Evolutionary conservation across 2,797 vertebrate species (phyloP).

Genomic region (Dipus sagitta): DNA sequence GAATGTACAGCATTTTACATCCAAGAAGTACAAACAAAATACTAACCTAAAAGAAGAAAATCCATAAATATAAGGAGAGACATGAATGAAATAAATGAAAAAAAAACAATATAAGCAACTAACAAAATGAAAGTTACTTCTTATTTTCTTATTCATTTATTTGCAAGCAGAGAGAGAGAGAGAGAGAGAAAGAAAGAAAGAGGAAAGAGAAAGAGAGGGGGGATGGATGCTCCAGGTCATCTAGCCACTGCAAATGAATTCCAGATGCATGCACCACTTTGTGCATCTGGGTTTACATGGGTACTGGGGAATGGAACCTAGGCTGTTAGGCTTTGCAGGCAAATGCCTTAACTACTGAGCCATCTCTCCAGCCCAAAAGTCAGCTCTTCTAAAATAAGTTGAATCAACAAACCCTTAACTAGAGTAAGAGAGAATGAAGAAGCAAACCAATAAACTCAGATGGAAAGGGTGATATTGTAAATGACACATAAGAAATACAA

Average conservation of each 20-base stretch:
- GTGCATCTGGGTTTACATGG: too few species aligned
- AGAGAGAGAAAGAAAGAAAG: too few species aligned
- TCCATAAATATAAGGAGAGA: not conserved
- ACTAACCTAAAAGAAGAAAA: not conserved
- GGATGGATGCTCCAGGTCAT: too few species aligned
- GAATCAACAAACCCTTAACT: not conserved
- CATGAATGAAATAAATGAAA: not conserved
- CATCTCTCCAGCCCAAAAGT: too few species aligned
- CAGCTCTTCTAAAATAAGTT: not conserved
- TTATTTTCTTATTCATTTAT: too few species aligned
- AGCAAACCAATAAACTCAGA: not conserved
- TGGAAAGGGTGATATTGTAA: not conserved
- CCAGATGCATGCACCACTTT: too few species aligned
- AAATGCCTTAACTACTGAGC: too few species aligned
- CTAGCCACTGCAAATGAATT: too few species aligned
- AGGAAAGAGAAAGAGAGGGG: too few species aligned
- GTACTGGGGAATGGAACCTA: too few species aligned
- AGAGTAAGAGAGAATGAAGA: not conserved
- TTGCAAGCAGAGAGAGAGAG: too few species aligned
- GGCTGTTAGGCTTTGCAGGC: too few species aligned
- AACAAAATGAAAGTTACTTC: not conserved
- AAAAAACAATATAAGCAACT: not conserved
- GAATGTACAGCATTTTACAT: not conserved
- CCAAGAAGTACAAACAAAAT: not conserved
- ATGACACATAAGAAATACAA: not conserved